Evolutionary conservation across 2,113 vertebrate genomes (phyloP).

Genomic region (Electrona antarctica): DNA sequence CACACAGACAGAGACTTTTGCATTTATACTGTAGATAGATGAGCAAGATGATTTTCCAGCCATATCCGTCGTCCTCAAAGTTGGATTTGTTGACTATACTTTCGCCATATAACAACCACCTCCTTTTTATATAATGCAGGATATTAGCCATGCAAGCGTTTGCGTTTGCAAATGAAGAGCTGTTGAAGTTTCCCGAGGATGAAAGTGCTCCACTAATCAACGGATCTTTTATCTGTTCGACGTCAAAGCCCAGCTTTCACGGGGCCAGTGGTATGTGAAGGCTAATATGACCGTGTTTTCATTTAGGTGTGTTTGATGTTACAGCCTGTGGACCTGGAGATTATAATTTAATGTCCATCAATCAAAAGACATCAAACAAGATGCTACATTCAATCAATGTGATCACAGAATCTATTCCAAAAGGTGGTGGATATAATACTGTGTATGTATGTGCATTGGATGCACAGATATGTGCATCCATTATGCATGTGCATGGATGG

Average conservation of each 20-base stretch:
- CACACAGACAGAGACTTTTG: too few species aligned
- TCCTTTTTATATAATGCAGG: constrained; percentile 49
- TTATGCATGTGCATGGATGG: not conserved
- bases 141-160: constrained; percentile 47
- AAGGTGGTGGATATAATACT: constrained; percentile 5
- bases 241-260: constrained; percentile 54
- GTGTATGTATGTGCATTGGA: not conserved
- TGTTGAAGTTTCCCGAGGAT: constrained; percentile 63
- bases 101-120: constrained; percentile 40
- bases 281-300: constrained; percentile 67
- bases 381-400: constrained; percentile 62
- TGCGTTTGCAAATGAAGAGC: constrained; percentile 51
- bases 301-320: constrained; percentile 72
- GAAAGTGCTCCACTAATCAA: constrained; percentile 67
- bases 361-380: constrained; percentile 78
- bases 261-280: constrained; percentile 65
- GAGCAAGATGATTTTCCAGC: constrained; percentile 36
- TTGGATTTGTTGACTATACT: constrained; percentile 34
- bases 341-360: constrained; percentile 75
- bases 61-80: constrained; percentile 42
- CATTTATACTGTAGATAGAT: not conserved
- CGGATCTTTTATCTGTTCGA: constrained; percentile 62
- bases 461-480: too few species aligned
- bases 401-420: constrained; percentile 53
- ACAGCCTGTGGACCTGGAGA: constrained; percentile 72